phyloP scores from a whole-genome alignment of 2,888 invertebrate genomes.

The Leucania comma region DNA sequence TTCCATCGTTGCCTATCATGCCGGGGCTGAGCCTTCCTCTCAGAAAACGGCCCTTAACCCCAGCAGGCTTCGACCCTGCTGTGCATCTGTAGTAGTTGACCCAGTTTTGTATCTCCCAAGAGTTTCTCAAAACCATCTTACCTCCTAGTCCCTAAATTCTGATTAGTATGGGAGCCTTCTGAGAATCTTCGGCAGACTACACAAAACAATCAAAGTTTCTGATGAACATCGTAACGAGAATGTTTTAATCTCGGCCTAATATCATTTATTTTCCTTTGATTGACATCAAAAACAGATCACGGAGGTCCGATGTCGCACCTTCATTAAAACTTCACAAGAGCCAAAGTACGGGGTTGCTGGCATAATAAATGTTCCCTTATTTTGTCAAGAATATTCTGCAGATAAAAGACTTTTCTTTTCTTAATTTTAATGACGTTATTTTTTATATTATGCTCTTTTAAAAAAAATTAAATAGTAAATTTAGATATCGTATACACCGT shows the following conservation, averaged over 20 bases:
- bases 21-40: too few relatives aligned
- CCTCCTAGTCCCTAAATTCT: not conserved
- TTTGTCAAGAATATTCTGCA: not conserved
- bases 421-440: not conserved
- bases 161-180: slow-evolving; percentile 3
- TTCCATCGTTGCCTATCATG: too few relatives aligned
- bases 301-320: slow-evolving; percentile 55
- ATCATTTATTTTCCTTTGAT: slow-evolving; percentile 64
- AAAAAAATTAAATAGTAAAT: too few relatives aligned
- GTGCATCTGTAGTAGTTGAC: not conserved
- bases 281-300: slow-evolving; percentile 63
- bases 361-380: slow-evolving; percentile 12
- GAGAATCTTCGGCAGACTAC: slow-evolving; percentile 24
- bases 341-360: slow-evolving; percentile 23
- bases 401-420: too few relatives aligned
- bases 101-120: not conserved
- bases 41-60: too few relatives aligned
- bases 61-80: too few relatives aligned
- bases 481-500: too few relatives aligned
- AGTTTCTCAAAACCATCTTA: not conserved
- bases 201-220: slow-evolving; percentile 57
- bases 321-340: slow-evolving; percentile 60
- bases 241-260: slow-evolving; percentile 57
- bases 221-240: slow-evolving; percentile 38
- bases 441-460: not conserved